Base-by-base conservation (phyloP, 2,113 vertebrate species). In the Morone saxatilis region DNA sequence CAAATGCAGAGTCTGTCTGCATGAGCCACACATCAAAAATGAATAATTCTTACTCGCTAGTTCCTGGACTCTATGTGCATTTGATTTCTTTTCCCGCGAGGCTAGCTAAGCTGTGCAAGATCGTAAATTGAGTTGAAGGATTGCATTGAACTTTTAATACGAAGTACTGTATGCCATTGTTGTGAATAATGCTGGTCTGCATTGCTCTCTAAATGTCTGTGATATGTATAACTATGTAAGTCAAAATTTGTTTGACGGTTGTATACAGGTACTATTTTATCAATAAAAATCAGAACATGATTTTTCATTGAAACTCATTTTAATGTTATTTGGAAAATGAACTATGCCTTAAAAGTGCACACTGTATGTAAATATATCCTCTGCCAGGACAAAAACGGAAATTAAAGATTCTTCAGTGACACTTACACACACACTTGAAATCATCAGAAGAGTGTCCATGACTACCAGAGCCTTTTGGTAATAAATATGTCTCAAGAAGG, bases 181-280 rank as follows among this genome's bases (percentile, higher is more conserved):
- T 83, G 86, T 93, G 90, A 83, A 90, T 88, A 80, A 86, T 88
- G 83, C 83, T 84, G 87, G 68, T 91, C 60, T 91, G 88, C 88
- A 90, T 89, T 91, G 83, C 88, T 92, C 85, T 87, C 79, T 92
- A 80, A 91, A 86, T 91, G 88, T 94, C 87, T 89, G 88, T 91
- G 85, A 89, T 85, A 82, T 87, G 84, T 90, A 91, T 75, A 92
- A 85, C 73, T 73, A 90, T 83, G 86, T 78, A 86, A 86, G 85
- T 84, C 87, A 88, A 85, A 72, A 82, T 87, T 91, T 85, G 85
- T 89, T 91, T 85, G 91, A 93, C 87, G 77, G 84, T 88, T 93
- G 87, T 90, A 91, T 87, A 93, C 87, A 93, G 91, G 81, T 91
- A 91, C 80, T 94, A 93, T 94, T 95, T 94, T 95, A 95, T 93